Evolutionary conservation across 1,140 invertebrate genomes (phyloP).

Genomic region (Cotesia typhae): DNA sequence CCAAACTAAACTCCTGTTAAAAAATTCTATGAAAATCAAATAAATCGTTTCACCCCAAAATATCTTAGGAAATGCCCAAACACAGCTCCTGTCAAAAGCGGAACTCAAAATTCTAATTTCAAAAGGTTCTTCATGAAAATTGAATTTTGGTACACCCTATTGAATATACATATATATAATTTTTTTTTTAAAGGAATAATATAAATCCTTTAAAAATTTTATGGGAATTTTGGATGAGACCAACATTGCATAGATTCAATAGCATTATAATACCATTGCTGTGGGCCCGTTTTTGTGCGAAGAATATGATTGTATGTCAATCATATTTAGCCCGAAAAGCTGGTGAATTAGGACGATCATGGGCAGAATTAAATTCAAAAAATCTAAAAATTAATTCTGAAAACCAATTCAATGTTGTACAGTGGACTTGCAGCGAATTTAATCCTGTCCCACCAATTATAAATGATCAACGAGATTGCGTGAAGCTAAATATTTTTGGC

Average conservation of each 20-base stretch:
- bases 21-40: no score
- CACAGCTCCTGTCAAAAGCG: no score
- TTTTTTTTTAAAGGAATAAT: constrained; percentile 47
- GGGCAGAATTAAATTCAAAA: not conserved
- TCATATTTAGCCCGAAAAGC: constrained; percentile 47
- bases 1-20: no score
- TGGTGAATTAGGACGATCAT: constrained; percentile 30
- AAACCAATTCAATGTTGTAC: constrained; percentile 14
- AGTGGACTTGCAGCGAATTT: constrained; percentile 25
- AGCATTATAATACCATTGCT: constrained; percentile 42
- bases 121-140: no score
- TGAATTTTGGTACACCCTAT: no score
- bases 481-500: constrained; percentile 52
- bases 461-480: constrained; percentile 42
- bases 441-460: constrained; percentile 28
- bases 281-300: constrained; percentile 39
- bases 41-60: no score
- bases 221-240: constrained; percentile 53
- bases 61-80: no score
- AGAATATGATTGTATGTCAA: constrained; percentile 30
- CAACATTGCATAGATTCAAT: constrained; percentile 42
- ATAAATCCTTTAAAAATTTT: constrained; percentile 45
- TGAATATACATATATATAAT: not conserved
- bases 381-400: constrained; percentile 4
- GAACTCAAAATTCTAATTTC: no score